Conservation (phyloP, 2,113 vertebrate genomes). For the Martes martes region DNA sequence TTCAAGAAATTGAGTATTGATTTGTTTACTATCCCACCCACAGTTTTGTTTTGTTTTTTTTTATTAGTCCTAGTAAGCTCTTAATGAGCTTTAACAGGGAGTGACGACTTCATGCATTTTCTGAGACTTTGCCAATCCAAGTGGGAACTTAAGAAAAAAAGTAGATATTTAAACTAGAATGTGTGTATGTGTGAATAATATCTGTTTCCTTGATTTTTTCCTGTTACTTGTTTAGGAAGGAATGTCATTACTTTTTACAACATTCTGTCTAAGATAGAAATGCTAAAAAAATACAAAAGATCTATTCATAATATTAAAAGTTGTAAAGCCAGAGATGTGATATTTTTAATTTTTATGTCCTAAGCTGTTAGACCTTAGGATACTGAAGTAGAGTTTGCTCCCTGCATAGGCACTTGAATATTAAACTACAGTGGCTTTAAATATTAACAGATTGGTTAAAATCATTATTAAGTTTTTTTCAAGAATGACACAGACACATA, state of each 20-base stretch:
- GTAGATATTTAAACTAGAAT: neutral
- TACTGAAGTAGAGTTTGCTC: neutral
- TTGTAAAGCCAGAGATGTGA: neutral
- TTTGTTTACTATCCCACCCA: neutral
- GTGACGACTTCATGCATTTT: neutral
- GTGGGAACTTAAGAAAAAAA: neutral
- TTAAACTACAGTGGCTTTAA: neutral
- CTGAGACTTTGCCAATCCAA: neutral
- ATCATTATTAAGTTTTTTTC: neutral
- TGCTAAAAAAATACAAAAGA: neutral
- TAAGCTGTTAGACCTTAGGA: neutral
- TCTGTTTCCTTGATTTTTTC: neutral
- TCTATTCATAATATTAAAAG: neutral
- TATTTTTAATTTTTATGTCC: neutral
- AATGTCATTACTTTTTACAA: neutral
- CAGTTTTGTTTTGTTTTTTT: neutral
- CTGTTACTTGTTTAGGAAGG: neutral
- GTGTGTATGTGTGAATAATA: neutral
- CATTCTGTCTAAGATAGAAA: neutral
- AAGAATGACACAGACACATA: neutral
- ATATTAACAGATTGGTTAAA: conserved; percentile 5
- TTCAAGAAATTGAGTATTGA: neutral
- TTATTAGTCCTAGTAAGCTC: neutral
- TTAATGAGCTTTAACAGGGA: neutral
- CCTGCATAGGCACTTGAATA: conserved; percentile 11